A percentile compares a stretch with the other conserved stretches of the same genome.
phyloP scores from a whole-genome alignment of 2,113 vertebrate species.

The Oreochromis spilurus region DNA sequence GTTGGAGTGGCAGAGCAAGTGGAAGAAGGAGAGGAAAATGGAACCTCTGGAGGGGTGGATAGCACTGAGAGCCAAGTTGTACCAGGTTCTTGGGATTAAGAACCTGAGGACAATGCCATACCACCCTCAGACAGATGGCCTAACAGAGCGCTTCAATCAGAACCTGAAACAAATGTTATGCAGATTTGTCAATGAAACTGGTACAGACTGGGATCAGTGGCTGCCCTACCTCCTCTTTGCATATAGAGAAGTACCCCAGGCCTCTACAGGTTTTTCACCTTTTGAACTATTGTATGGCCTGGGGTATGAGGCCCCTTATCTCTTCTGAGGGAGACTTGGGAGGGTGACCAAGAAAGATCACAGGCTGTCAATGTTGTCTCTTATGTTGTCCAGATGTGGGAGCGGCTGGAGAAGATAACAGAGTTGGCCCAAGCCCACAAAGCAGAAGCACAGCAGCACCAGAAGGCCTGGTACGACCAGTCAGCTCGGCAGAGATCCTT shows the following conservation, averaged over 20 bases:
- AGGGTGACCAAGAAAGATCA: background rate
- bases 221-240: background rate
- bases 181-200: too few relatives aligned
- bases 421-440: background rate
- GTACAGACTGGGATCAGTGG: too few relatives aligned
- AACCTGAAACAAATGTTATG: too few relatives aligned
- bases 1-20: too few relatives aligned
- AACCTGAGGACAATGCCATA: too few relatives aligned
- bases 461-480: background rate
- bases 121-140: too few relatives aligned
- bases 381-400: background rate
- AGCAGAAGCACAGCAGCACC: background rate
- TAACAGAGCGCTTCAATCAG: too few relatives aligned
- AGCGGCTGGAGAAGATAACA: background rate
- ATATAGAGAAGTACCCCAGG: background rate
- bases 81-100: too few relatives aligned
- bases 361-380: background rate
- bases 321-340: background rate
- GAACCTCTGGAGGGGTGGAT: too few relatives aligned
- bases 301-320: background rate
- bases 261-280: background rate
- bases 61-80: too few relatives aligned
- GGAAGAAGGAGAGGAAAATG: too few relatives aligned
- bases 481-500: background rate
- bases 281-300: background rate